Conservation (phyloP, 2,113 vertebrate genomes). For the Microtus pennsylvanicus region DNA sequence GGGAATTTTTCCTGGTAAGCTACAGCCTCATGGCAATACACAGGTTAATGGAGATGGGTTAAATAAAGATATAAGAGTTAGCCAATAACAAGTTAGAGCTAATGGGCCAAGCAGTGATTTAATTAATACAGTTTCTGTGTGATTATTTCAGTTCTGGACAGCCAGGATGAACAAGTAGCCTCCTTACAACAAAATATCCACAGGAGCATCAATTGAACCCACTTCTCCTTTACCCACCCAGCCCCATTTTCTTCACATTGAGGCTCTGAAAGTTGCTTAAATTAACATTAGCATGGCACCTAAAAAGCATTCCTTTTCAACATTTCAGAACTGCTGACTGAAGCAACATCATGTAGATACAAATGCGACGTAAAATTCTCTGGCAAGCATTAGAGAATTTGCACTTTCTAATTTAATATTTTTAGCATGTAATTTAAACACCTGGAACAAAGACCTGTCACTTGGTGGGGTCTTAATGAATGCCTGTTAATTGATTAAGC, state of each 20-base stretch:
- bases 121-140: no score
- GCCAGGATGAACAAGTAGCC: no score
- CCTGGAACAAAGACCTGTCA: neutral
- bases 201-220: neutral
- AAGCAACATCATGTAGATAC: slow-evolving; percentile 33
- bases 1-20: no score
- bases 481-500: neutral
- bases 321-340: slow-evolving; percentile 43
- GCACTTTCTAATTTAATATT: slow-evolving; percentile 27
- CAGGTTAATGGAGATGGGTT: no score
- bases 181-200: neutral
- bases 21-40: no score
- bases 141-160: no score
- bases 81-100: no score
- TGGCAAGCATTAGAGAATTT: neutral
- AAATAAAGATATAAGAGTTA: no score
- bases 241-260: neutral
- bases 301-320: neutral
- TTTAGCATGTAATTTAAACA: slow-evolving; percentile 22
- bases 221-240: neutral
- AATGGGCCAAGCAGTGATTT: no score
- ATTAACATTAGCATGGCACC: neutral
- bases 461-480: neutral
- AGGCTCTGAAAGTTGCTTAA: slow-evolving; percentile 31
- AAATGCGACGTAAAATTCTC: neutral